phyloP scores from a whole-genome alignment of 2,113 vertebrate species.

The Scatophagus argus region DNA sequence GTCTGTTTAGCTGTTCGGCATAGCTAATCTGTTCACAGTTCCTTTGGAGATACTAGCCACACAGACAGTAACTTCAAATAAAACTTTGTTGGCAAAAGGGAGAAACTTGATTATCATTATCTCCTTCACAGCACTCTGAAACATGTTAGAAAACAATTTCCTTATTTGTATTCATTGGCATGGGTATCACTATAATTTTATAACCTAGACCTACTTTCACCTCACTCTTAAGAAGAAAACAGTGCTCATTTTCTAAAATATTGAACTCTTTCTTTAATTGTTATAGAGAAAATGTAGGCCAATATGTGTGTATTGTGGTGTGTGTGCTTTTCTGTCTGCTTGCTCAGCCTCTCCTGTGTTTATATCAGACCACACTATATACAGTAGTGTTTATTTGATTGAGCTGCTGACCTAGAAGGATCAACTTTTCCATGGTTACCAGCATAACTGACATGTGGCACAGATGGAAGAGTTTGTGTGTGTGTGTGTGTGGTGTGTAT shows the following conservation, averaged over 20 bases:
- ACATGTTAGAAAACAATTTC: too few species aligned
- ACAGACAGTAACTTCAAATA: too few species aligned
- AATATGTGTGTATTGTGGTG: not conserved
- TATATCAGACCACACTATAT: conserved; percentile 8
- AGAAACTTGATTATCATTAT: too few species aligned
- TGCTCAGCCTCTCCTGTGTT: conserved; percentile 3
- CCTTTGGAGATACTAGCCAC: too few species aligned
- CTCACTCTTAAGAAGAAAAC: not conserved
- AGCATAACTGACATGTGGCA: conserved; percentile 34
- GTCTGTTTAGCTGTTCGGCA: too few species aligned
- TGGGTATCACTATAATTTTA: too few species aligned
- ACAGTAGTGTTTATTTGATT: conserved; percentile 38
- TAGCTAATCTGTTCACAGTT: too few species aligned
- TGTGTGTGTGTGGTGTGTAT: conserved; percentile 25
- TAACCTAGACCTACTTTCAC: too few species aligned
- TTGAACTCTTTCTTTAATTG: not conserved
- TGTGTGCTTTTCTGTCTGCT: not conserved
- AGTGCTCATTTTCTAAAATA: not conserved
- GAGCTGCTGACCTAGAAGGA: conserved; percentile 28
- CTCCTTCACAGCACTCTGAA: too few species aligned
- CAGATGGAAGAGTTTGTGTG: conserved; percentile 6
- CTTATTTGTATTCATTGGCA: too few species aligned
- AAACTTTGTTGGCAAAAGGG: too few species aligned
- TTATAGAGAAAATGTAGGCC: not conserved
- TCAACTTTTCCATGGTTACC: conserved; percentile 49